These are phyloP conservation scores for Cephus runcator DNA, from an alignment of 2,888 invertebrate genomes.

Conservation along the genomic window DNA sequence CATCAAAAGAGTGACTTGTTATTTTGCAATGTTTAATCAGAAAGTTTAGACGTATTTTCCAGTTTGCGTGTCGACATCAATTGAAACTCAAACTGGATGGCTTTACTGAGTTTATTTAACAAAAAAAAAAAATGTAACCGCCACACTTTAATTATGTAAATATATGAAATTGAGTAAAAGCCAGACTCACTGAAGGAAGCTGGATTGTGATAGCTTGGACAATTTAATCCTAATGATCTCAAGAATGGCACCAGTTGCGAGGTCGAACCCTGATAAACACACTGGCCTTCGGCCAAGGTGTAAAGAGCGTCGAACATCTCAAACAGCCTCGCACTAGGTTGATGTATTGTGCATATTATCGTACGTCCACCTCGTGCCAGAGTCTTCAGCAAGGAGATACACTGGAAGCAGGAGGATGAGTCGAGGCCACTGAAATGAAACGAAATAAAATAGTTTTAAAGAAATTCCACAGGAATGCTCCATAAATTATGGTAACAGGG, in stretches of 20 bases:
- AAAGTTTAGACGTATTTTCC: too few relatives aligned
- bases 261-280: conserved; percentile 93
- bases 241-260: conserved; percentile 86
- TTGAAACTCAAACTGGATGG: too few relatives aligned
- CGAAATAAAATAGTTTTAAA: conserved; percentile 15
- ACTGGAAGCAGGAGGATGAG: conserved; percentile 95
- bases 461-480: not conserved
- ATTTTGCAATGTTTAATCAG: too few relatives aligned
- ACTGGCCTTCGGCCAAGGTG: conserved; percentile 93
- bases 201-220: conserved; percentile 97
- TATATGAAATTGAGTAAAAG: too few relatives aligned
- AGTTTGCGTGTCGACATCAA: too few relatives aligned
- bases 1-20: too few relatives aligned
- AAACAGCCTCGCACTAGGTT: conserved; percentile 94
- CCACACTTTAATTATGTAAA: too few relatives aligned
- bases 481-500: not conserved
- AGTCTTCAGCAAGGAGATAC: conserved; percentile 88
- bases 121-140: too few relatives aligned
- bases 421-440: conserved; percentile 81
- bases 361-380: conserved; percentile 91
- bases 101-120: too few relatives aligned
- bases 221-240: conserved; percentile 83
- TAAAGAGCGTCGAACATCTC: conserved; percentile 97
- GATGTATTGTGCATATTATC: conserved; percentile 95
- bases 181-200: conserved; percentile 82